Evolutionary conservation across 2,113 vertebrate species (phyloP), one percentile per base, ranked within the genome.

Genomic region (Indicator maculatus): DNA sequence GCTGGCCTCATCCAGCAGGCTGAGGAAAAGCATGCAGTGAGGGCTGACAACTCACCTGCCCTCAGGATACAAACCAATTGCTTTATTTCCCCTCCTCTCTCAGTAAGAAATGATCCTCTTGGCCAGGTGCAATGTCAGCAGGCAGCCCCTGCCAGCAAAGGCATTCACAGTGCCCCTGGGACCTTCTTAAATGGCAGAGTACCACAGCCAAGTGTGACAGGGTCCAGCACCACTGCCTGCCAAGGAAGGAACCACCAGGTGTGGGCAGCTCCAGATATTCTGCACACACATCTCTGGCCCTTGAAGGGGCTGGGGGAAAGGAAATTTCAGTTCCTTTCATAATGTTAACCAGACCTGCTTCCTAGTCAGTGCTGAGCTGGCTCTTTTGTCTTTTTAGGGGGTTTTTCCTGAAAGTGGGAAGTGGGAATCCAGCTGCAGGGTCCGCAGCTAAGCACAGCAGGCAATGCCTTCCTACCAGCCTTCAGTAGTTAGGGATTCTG

Each of bases 101-200:
- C 86, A 82, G 31, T 87, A 56, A 69, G 88, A 74, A 58, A 26
- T 3, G 5, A 61, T 72, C 24, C 41, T 14, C 15, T 45, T 94
- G 93, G 64, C 93, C 94, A 93, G 89, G 84, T 96, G 89, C 83
- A 64, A 36, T 75, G n/a, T 67, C 73, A 86, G 76, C 94, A 92
- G 72, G 26, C 9, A 64, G 86, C 44, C 76, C 26, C 44, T 77
- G 76, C 83, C 90, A 90, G 90, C 39, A 77, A 83, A 93, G 53
- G 73, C 66, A 61, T 16, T 96, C 88, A 80, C 27, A n/a, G n/a
- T 82, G 86, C 90, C 93, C 77, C 69, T 6, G 2, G 63, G 45
- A 41, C 41, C 90, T 92, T 38, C 61, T 94, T 92, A 72, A 88
- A 72, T 83, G 86, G 88, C 75, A 38, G 86, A 78, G 61, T 71